Conservation (phyloP, 2,797 vertebrate species). For the Varecia variegata region DNA sequence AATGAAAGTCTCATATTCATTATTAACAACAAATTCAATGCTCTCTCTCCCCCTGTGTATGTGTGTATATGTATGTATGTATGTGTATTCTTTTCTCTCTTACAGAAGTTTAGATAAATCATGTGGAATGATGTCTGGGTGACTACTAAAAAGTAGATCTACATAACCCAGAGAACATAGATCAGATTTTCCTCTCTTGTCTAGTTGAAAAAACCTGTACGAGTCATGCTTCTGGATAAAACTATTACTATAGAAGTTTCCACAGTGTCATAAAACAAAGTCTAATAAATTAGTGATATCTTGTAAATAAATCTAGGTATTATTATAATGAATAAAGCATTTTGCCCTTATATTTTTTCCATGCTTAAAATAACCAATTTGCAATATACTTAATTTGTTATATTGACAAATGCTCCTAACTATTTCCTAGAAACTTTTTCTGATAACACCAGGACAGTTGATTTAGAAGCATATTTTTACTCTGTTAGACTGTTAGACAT, state of each 20-base stretch:
- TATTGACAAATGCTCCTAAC: neutral
- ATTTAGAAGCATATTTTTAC: neutral
- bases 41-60: neutral
- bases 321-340: neutral
- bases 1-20: neutral
- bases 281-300: neutral
- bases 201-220: neutral
- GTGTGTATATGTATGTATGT: neutral
- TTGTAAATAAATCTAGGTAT: neutral
- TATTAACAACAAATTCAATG: neutral
- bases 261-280: neutral
- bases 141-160: neutral
- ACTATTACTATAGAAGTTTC: neutral
- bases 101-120: neutral
- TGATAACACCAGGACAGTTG: neutral
- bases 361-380: slow-evolving; percentile 26
- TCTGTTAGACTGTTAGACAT: neutral
- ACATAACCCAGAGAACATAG: slow-evolving; percentile 2
- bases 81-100: neutral
- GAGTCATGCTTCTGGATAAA: neutral
- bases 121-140: neutral
- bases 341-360: neutral
- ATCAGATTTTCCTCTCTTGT: neutral
- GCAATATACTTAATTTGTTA: neutral
- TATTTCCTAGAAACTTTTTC: neutral